Conservation (phyloP, 2,797 vertebrate genomes). For the Babyrousa celebensis region DNA sequence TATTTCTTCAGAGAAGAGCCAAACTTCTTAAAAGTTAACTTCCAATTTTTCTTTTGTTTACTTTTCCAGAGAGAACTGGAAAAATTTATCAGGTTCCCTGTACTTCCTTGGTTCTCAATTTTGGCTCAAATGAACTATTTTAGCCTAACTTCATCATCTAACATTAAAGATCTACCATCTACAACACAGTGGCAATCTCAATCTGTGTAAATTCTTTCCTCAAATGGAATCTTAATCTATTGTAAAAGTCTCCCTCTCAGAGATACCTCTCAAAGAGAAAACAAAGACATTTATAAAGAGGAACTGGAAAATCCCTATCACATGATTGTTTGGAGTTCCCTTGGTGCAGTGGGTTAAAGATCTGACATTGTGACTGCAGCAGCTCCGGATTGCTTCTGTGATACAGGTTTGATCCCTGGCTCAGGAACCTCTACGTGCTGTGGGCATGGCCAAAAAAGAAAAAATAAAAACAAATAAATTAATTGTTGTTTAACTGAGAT, state of each 20-base stretch:
- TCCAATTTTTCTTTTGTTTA: constrained; percentile 7
- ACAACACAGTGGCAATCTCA: neutral
- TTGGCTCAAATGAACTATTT: neutral
- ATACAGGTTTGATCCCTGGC: too few relatives aligned
- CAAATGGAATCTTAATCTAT: neutral
- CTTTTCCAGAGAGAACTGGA: neutral
- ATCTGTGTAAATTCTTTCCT: neutral
- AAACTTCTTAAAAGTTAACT: neutral
- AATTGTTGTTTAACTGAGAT: neutral
- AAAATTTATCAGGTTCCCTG: neutral
- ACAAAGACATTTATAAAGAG: neutral
- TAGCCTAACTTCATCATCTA: neutral
- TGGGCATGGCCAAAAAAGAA: too few relatives aligned
- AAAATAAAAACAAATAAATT: neutral
- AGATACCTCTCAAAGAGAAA: neutral
- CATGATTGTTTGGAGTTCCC: neutral
- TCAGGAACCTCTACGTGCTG: too few relatives aligned
- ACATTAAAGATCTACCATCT: neutral
- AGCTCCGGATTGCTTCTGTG: too few relatives aligned
- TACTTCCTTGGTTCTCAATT: neutral
- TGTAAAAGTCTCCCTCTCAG: neutral
- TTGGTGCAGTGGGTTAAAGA: too few relatives aligned
- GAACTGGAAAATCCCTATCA: neutral
- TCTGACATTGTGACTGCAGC: too few relatives aligned
- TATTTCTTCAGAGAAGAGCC: constrained; percentile 19